A percentile compares a stretch with the other conserved stretches of the same genome.
Evolutionary conservation across 2,888 invertebrate species (phyloP).

Genomic region (Phyto melanocephala): DNA sequence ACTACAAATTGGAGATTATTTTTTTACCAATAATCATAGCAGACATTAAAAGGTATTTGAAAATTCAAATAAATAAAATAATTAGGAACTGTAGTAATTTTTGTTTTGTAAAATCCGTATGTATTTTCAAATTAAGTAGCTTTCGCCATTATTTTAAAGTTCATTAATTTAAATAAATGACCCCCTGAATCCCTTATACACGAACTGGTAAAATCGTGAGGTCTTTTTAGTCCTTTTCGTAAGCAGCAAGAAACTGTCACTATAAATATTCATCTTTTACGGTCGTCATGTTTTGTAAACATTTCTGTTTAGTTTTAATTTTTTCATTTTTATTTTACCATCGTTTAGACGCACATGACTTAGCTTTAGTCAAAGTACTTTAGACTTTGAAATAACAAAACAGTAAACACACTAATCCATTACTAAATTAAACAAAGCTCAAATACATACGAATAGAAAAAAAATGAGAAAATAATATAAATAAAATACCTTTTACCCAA

Average conservation of each 20-base stretch:
- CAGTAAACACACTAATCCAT: constrained; percentile 72
- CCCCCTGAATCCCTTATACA: not conserved
- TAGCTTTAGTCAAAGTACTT: constrained; percentile 68
- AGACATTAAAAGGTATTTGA: too few species aligned
- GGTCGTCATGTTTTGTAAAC: constrained; percentile 61
- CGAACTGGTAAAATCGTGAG: not conserved
- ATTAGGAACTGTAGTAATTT: too few species aligned
- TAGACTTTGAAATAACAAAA: not conserved
- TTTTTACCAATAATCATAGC: too few species aligned
- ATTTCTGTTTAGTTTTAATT: not conserved
- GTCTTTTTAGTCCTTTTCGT: not conserved
- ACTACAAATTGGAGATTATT: too few species aligned
- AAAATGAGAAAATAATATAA: constrained; percentile 69
- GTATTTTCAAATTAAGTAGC: not conserved
- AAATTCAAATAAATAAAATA: too few species aligned
- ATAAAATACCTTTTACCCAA: constrained; percentile 65
- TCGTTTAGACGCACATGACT: constrained; percentile 70
- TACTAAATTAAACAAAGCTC: constrained; percentile 76
- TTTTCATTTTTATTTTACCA: not conserved
- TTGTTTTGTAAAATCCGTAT: too few species aligned
- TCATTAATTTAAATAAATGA: constrained; percentile 42
- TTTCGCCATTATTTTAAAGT: not conserved
- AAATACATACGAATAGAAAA: not conserved
- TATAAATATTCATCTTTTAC: constrained; percentile 72
- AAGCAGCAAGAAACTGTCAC: constrained; percentile 67